Conservation (phyloP, 2,113 vertebrate genomes). For the Notarius lentiginosus region DNA sequence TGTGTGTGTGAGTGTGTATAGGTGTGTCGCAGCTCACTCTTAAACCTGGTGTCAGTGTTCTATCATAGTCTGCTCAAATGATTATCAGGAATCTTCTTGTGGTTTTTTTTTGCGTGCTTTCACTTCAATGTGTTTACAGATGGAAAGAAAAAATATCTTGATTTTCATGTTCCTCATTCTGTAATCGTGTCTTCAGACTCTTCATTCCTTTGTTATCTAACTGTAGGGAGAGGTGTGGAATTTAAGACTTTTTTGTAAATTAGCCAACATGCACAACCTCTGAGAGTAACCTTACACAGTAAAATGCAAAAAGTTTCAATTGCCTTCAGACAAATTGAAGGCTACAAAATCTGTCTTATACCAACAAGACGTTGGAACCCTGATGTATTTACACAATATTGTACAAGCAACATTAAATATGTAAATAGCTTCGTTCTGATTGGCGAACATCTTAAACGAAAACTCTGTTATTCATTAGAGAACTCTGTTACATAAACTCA, state of each 20-base stretch:
- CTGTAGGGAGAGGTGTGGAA: background rate
- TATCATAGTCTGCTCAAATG: background rate
- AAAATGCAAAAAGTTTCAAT: background rate
- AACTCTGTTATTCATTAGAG: no score
- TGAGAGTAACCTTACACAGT: background rate
- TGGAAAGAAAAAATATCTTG: background rate
- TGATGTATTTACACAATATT: background rate
- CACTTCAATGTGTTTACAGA: background rate
- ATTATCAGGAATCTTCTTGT: background rate
- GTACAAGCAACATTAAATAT: background rate
- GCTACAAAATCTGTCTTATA: background rate
- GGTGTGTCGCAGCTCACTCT: background rate
- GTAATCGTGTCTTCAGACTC: background rate
- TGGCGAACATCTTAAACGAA: no score
- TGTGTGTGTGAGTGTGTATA: background rate
- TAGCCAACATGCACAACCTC: background rate
- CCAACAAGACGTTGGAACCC: background rate
- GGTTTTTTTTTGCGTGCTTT: background rate
- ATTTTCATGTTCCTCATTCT: background rate
- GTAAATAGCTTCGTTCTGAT: no score
- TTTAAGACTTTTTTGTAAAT: background rate
- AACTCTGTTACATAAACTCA: no score
- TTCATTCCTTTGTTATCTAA: background rate
- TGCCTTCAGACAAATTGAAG: background rate
- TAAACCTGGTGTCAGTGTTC: background rate